phyloP scores from a whole-genome alignment of 92 coral and sea anemone species.

The Diadumene lineata region DNA sequence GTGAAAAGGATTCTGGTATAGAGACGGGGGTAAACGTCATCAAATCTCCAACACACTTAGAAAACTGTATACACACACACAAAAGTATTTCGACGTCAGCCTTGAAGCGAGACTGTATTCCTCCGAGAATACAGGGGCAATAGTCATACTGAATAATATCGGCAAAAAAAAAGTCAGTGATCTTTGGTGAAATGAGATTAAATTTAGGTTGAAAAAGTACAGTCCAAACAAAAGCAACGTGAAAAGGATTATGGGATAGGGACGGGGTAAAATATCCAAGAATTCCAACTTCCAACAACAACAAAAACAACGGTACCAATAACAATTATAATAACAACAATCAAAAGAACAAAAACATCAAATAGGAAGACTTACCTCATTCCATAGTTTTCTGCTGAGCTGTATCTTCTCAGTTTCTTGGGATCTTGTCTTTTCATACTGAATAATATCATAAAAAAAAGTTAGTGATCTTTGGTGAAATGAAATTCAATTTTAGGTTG shows the following conservation, averaged over 20 bases:
- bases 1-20: no score
- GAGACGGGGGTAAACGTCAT: no score
- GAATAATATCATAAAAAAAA: not conserved
- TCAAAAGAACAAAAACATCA: not conserved
- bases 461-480: no score
- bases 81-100: not conserved
- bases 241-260: no score
- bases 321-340: not conserved
- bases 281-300: no score
- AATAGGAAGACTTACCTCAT: conserved; percentile 45
- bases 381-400: conserved; percentile 69
- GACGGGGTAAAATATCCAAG: no score
- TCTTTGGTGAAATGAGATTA: no score
- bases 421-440: conserved; percentile 68
- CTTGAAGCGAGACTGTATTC: conserved; percentile 53
- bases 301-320: no score
- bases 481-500: no score
- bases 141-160: conserved; percentile 55
- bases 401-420: conserved; percentile 66
- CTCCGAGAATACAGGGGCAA: conserved; percentile 60
- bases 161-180: not conserved
- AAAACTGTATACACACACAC: not conserved
- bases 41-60: no score
- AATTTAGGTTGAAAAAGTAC: not conserved
- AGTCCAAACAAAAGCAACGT: no score